phyloP scores from a whole-genome alignment of 2,113 vertebrate species.

The Notiomystis cincta region DNA sequence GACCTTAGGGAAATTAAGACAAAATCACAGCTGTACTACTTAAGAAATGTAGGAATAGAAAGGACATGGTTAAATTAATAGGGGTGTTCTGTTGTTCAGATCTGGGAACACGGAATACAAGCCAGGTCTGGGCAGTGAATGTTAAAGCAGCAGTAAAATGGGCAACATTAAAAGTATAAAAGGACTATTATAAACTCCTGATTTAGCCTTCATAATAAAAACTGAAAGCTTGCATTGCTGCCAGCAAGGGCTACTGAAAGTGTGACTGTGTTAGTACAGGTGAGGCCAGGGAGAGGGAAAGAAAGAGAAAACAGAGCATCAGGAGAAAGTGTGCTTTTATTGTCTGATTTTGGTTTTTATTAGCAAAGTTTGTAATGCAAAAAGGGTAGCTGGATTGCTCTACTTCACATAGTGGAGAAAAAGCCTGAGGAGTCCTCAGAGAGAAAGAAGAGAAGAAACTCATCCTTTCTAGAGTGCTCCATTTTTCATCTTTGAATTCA shows the following conservation, averaged over 20 bases:
- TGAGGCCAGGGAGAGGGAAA: not conserved
- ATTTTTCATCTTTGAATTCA: not conserved
- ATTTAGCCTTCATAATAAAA: constrained; percentile 59
- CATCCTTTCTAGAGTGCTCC: not conserved
- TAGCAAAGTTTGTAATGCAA: not conserved
- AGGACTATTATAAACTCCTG: constrained; percentile 65
- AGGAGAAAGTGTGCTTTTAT: constrained; percentile 3
- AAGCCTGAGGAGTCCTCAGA: not conserved
- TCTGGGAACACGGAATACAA: constrained; percentile 58
- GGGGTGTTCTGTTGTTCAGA: constrained; percentile 52
- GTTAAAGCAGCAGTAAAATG: constrained; percentile 65
- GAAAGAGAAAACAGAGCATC: constrained; percentile 34
- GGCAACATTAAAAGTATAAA: constrained; percentile 64
- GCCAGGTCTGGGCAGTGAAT: constrained; percentile 52
- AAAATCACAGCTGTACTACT: constrained; percentile 41
- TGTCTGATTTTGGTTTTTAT: constrained; percentile 9
- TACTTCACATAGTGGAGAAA: not conserved
- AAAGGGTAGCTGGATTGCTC: not conserved
- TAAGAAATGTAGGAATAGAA: constrained; percentile 40
- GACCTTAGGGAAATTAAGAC: constrained; percentile 20
- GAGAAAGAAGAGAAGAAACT: not conserved
- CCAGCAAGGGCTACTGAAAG: constrained; percentile 38
- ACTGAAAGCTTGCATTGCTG: constrained; percentile 49
- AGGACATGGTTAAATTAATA: constrained; percentile 57
- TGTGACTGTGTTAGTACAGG: constrained; percentile 52